Conservation (phyloP, 35 echinoderm and acorn worm species). For the Hemicentrotus pulcherrimus region DNA sequence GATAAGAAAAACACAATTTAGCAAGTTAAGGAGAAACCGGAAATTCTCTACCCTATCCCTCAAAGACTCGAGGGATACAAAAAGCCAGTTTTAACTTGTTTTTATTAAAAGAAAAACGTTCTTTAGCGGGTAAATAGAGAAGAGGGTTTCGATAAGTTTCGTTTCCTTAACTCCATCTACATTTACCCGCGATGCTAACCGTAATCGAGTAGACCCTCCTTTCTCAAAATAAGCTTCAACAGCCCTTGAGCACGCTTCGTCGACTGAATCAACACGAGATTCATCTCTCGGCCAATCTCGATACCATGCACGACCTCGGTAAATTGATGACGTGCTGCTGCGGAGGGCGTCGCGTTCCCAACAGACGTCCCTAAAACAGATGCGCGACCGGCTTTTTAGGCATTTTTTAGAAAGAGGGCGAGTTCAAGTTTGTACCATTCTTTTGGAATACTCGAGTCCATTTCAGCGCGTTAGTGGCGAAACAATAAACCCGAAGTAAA, state of each 20-base stretch:
- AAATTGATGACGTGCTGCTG: neutral
- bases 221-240: slow-evolving; percentile 11
- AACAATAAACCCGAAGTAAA: no score
- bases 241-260: neutral
- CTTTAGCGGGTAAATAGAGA: neutral
- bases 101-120: neutral
- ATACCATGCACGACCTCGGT: neutral
- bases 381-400: no score
- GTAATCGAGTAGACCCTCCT: neutral
- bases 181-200: neutral
- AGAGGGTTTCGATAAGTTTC: neutral
- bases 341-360: neutral
- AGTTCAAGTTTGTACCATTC: no score
- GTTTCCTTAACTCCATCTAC: neutral
- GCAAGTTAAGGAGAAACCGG: neutral
- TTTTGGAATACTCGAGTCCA: no score
- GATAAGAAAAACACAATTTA: neutral
- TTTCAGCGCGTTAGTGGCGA: no score
- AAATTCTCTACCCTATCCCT: neutral
- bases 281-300: neutral
- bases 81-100: no score
- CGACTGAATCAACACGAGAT: neutral
- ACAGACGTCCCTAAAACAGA: neutral
- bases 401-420: no score
- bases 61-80: no score